Evolutionary conservation across 2,113 vertebrate species (phyloP).

Genomic region (Erpornis zantholeuca): DNA sequence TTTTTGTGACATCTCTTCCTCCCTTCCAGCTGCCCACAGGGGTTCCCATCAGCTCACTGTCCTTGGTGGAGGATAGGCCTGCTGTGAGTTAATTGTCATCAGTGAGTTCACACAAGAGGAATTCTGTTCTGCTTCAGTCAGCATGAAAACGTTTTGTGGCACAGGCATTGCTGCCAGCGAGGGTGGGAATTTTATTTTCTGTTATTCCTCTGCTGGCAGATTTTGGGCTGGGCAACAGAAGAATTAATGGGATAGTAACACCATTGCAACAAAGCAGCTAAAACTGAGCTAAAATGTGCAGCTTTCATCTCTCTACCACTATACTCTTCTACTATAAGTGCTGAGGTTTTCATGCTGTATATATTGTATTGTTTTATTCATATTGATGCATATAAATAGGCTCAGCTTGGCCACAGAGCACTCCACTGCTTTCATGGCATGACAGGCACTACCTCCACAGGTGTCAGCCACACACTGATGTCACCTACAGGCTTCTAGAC

Average conservation of each 20-base stretch:
- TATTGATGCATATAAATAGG: not conserved
- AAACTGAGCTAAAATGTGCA: not conserved
- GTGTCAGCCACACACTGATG: not conserved
- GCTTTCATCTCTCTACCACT: not conserved
- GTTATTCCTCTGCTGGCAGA: not conserved
- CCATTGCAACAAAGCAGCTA: not conserved
- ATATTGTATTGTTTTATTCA: not conserved
- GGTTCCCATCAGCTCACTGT: not conserved
- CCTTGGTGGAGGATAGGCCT: not conserved
- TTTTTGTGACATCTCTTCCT: not conserved
- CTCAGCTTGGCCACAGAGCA: not conserved
- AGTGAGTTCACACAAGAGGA: not conserved
- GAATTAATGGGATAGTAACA: not conserved
- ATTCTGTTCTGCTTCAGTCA: not conserved
- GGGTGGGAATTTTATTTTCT: not conserved
- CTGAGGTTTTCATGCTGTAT: not conserved
- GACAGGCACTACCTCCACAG: not conserved
- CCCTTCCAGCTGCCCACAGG: not conserved
- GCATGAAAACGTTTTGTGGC: not conserved
- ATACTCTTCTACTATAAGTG: accelerated
- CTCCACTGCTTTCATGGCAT: not conserved
- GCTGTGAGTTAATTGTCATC: not conserved
- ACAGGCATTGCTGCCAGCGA: not conserved
- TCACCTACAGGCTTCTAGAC: not conserved
- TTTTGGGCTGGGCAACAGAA: not conserved